Evolutionary conservation across 1,140 invertebrate species (phyloP), one percentile per base, ranked within the genome.

Genomic region (Philopotamus ludificatus): DNA sequence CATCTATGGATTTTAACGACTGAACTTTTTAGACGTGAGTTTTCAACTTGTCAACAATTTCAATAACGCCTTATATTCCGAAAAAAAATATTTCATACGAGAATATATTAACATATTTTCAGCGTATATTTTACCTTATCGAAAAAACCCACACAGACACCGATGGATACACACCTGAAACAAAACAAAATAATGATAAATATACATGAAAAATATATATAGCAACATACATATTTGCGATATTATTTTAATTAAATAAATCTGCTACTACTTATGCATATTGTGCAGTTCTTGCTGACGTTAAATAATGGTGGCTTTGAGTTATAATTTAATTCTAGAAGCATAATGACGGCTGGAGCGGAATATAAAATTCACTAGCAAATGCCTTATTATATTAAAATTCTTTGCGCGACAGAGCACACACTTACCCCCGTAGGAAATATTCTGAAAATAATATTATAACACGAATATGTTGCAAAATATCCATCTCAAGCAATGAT

Each of bases 301-400:
- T n/a, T n/a, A n/a, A n/a, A n/a, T n/a, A n/a, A n/a, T n/a, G n/a
- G n/a, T n/a, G n/a, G n/a, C n/a, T n/a, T n/a, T n/a, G n/a, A n/a
- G n/a, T 18, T 26, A 53, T 57, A 57, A 57, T 41, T 57, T 57
- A 34, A 57, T 57, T 57, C 54, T n/a, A 12, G 25, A 18, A 9
- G 39, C 54, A 57, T 9, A 41, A 26, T n/a, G 10, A 26, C 26
- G 12, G 21, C 28, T 57, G 7, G 21, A 57, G 28, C 18, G 15
- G 47, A 50, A 50, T 50, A 20, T 50, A 9, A 50, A 50, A 10
- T 54, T 39, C 51, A 23, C 23, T 12, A 22, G 15, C n/a, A 26
- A 54, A 23, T 28, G 28, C 18, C 42, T 12, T 23, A 16, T 51
- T 18, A 25, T 62, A 62, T 62, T 62, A 50, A 62, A 62, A 62